Base-by-base conservation (phyloP, 1,140 invertebrate species). In the Asobara japonica region DNA sequence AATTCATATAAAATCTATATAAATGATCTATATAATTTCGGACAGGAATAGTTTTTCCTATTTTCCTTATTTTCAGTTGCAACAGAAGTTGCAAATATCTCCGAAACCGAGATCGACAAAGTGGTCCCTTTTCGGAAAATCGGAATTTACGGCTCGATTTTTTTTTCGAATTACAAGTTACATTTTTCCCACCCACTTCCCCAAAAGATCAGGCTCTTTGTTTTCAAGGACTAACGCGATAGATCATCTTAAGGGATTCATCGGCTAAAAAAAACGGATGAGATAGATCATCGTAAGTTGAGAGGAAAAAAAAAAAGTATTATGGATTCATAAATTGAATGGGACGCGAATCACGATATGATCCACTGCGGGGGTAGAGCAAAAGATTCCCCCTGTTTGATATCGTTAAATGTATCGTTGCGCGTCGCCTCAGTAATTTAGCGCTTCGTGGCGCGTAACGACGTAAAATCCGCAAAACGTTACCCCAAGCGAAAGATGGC, bases 261-360 rank as follows among this genome's bases (percentile, higher is more conserved):
- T 62, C 60, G 29, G 30, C n/a, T n/a, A n/a, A 11, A 56, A 56
- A 56, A 56, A 62, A 60, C 60, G 60, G 60, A 62, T 62, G 60
- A 62, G 27, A 62, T 62, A 62, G 60, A 62, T 62, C 27, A 30
- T 60, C 20, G 2, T 25, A 27, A 10, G 27, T 29, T 62, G 18
- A 62, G 13, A 16, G 2, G 16, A 31, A 25, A 62, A 62, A 62
- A 62, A 31, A 30, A 61, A n/a, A n/a, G n/a, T n/a, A n/a, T 62
- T 62, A 62, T 62, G 60, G 60, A 62, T 62, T 62, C 60, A 62
- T 62, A 62, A 62, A 62, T 62, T 62, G 60, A 62, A 62, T 62
- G 60, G 60, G 74, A 67, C 69, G 69, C 51, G 60, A 62, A 62
- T 62, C 60, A 62, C 29, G 60, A 30, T 62, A 56, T 56, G 51